These are phyloP conservation scores for Ricordea florida DNA, from an alignment of 92 coral and sea anemone species.

Conservation along the genomic window DNA sequence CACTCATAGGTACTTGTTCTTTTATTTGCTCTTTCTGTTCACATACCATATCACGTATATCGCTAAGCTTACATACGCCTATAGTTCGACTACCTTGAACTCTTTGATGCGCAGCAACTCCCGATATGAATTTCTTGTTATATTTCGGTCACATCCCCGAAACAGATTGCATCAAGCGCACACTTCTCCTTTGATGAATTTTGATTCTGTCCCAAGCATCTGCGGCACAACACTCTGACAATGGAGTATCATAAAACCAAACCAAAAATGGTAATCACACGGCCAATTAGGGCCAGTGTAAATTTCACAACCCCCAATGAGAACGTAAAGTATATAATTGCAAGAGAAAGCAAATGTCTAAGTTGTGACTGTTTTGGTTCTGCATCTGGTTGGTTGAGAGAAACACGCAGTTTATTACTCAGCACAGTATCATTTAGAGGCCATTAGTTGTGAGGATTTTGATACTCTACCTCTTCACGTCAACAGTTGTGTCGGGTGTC, in stretches of 20 bases:
- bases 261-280: not conserved
- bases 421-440: constrained; percentile 5
- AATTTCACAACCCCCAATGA: constrained; percentile 9
- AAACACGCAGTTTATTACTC: not conserved
- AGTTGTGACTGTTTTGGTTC: not conserved
- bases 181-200: not conserved
- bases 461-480: not conserved
- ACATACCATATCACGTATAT: too few relatives aligned
- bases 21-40: too few relatives aligned
- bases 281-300: not conserved
- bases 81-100: not conserved
- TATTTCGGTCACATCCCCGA: too few relatives aligned
- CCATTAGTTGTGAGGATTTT: not conserved
- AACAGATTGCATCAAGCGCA: too few relatives aligned
- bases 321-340: not conserved
- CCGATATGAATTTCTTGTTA: too few relatives aligned
- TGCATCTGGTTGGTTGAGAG: not conserved
- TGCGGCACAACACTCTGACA: not conserved
- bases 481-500: too few relatives aligned
- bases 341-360: not conserved
- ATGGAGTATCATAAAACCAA: not conserved
- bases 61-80: not conserved
- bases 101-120: too few relatives aligned
- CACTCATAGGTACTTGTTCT: too few relatives aligned
- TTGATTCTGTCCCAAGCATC: not conserved